Base-by-base conservation (phyloP, 2,888 invertebrate species). In the Gari tellinella region DNA sequence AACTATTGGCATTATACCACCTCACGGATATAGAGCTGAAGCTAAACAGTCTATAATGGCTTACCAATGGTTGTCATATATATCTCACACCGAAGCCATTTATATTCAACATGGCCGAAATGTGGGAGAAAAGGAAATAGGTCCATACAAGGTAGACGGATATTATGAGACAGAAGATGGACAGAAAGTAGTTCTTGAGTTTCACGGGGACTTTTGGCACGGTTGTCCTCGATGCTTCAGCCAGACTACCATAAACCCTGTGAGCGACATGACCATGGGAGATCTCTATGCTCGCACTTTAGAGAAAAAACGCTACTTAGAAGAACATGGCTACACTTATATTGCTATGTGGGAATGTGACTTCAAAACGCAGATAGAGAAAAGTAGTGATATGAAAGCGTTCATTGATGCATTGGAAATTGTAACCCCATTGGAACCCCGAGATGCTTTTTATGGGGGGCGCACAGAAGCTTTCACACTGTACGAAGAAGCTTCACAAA, bases 401-500 rank as follows among this genome's bases (percentile, higher is more conserved):
- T 84, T 67, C 40, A 61, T 81, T 3, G n/a, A 68, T 10, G 17
- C 19, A 2, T 25, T 78, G n/a, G 66, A 84, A 17, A 12, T 82
- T 5, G 49, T 53, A n/a, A 64, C 66, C 0, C 76, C 79, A 7
- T 31, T 88, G 8, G 63, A 82, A 23, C 84, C 85, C n/a, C 56
- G 84, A 45, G 84, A 86, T 67, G 82, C 82, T 15, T 86, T 88
- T 52, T 85, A 60, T 70, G 86, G 86, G 1, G 88, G 87, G 0
- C 19, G 86, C 17, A 85, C 84, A 0, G 82, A 85, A 51, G 81
- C 82, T 4, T 66, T 84, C 65, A 64, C 82, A 21, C 37, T 89
- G 7, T 81, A 79, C 40, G 58, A 82, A 38, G 74, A 84, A 46
- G 70, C 61, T 0, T 17, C 62, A 1, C 66, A 19, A 1, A 64